Percentiles rank a stretch among this genome's conserved stretches.
phyloP scores from a whole-genome alignment of 2,888 invertebrate species.

The Miltochrista miniata region DNA sequence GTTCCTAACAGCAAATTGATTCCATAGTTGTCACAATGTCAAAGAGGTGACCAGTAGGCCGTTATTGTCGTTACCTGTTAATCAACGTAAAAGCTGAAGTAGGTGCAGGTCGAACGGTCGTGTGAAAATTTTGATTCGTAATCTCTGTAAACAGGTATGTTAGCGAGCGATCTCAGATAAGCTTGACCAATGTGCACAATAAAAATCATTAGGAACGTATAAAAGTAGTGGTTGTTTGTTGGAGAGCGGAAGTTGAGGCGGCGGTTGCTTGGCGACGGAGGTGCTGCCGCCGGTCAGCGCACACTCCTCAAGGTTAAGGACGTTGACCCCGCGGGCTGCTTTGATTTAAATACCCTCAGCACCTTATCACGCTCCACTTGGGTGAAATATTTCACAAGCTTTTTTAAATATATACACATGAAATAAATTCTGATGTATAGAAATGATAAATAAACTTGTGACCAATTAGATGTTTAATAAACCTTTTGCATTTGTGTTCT shows the following conservation, averaged over 20 bases:
- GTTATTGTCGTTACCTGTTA: too few species aligned
- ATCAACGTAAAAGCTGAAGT: too few species aligned
- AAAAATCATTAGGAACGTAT: conserved; percentile 1
- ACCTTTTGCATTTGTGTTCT: too few species aligned
- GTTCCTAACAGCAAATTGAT: too few species aligned
- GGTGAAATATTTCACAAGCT: not conserved
- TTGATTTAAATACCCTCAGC: not conserved
- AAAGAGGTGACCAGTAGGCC: too few species aligned
- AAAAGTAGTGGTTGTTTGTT: not conserved
- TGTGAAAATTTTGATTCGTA: too few species aligned
- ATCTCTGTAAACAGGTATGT: too few species aligned
- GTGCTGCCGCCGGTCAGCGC: conserved; percentile 7
- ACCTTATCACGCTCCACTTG: not conserved
- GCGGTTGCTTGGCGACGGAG: conserved; percentile 47
- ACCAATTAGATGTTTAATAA: too few species aligned
- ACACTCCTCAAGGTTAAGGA: conserved; percentile 61
- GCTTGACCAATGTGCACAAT: not conserved
- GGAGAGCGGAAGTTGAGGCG: conserved; percentile 49
- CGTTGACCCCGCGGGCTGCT: conserved; percentile 38
- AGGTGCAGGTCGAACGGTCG: too few species aligned
- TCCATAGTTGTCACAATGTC: too few species aligned
- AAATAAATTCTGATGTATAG: not conserved
- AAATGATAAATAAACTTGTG: not conserved
- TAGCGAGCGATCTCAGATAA: too few species aligned
- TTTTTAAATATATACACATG: not conserved